These are phyloP conservation scores for Leucophora obtusa DNA, from an alignment of 2,888 invertebrate species.

Conservation along the genomic window DNA sequence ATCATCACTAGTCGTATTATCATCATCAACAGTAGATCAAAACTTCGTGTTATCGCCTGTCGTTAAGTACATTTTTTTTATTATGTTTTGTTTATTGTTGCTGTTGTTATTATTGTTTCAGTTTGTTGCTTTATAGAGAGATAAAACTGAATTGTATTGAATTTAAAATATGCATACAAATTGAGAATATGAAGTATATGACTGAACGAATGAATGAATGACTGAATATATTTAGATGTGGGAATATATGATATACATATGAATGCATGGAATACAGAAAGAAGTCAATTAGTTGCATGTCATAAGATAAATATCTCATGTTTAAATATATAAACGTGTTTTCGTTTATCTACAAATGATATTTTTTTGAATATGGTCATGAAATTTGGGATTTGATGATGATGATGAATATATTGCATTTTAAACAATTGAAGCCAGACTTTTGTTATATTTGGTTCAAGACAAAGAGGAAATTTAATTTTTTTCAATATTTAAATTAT, in stretches of 20 bases:
- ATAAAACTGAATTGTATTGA: constrained; percentile 1
- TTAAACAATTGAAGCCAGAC: background rate
- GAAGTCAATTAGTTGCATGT: constrained; percentile 17
- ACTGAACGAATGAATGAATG: background rate
- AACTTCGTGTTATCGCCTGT: constrained; percentile 33
- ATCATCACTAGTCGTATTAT: background rate
- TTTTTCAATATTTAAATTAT: too few species aligned
- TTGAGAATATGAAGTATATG: background rate
- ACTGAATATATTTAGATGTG: background rate
- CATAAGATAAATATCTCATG: background rate
- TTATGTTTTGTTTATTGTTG: constrained; percentile 5
- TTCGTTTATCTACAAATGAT: background rate
- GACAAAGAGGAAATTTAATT: too few species aligned
- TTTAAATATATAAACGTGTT: background rate
- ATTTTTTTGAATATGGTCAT: background rate
- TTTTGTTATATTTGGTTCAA: background rate
- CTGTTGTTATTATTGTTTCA: background rate
- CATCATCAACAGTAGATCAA: constrained; percentile 18
- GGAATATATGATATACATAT: background rate
- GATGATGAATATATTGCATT: background rate
- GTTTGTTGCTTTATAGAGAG: background rate
- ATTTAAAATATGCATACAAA: constrained; percentile 1
- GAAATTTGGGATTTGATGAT: background rate
- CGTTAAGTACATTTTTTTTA: background rate
- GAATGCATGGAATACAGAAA: background rate